Conservation (phyloP, 2,797 vertebrate species). For the Hephaestus fuliginosus region DNA sequence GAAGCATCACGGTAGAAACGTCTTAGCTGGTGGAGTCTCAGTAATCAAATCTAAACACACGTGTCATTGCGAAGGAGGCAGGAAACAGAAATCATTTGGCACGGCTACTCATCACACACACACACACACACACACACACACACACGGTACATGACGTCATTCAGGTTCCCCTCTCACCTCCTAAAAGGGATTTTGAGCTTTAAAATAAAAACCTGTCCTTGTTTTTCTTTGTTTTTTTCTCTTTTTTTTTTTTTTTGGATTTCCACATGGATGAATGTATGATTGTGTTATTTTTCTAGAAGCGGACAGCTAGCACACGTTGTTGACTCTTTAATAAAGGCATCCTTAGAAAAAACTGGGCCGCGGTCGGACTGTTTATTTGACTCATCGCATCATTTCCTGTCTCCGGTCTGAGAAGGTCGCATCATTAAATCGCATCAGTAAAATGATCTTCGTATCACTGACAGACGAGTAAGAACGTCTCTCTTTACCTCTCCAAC, state of each 20-base stretch:
- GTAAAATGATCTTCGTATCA: too few species aligned
- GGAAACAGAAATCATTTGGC: not conserved
- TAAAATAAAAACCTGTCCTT: slow-evolving; percentile 70
- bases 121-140: slow-evolving; percentile 6
- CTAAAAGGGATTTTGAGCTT: slow-evolving; percentile 79
- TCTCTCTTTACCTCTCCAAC: not conserved
- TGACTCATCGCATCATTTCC: not conserved
- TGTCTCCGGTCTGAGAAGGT: not conserved
- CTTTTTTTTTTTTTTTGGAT: slow-evolving; percentile 39
- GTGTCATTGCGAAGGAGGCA: not conserved
- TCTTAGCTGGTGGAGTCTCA: not conserved
- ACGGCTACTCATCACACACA: slow-evolving; percentile 57
- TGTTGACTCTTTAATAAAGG: slow-evolving; percentile 84
- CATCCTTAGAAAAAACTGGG: slow-evolving; percentile 74
- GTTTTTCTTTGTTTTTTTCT: slow-evolving; percentile 45
- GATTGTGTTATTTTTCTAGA: slow-evolving; percentile 84
- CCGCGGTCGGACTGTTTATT: slow-evolving; percentile 28
- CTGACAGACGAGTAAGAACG: too few species aligned
- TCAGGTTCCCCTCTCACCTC: slow-evolving; percentile 77
- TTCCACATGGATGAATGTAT: slow-evolving; percentile 78
- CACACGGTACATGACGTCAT: slow-evolving; percentile 44
- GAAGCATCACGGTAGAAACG: too few species aligned
- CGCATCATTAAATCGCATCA: too few species aligned
- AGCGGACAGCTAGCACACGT: slow-evolving; percentile 79
- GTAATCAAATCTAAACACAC: not conserved